phyloP scores from a whole-genome alignment of 2,888 invertebrate species.

The Acrocyrtus sp. region DNA sequence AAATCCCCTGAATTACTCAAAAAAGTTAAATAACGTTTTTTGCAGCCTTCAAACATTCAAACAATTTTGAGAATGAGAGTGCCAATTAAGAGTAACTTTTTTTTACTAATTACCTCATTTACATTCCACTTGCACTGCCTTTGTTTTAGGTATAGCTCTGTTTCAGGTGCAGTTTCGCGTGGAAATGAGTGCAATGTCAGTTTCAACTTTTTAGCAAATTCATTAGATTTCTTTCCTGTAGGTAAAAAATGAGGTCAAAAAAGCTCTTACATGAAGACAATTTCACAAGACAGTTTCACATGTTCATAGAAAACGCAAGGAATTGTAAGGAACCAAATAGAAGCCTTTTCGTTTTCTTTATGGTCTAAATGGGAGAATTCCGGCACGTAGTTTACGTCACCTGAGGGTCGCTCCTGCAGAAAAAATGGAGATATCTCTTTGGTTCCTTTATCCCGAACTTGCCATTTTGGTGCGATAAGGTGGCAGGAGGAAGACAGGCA shows the following conservation, averaged over 20 bases:
- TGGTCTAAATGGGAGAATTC: slow-evolving; percentile 12
- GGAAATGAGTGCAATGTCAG: too few relatives aligned
- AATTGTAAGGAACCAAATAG: not conserved
- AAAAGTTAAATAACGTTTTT: too few relatives aligned
- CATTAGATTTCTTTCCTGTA: too few relatives aligned
- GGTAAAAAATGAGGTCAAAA: slow-evolving; percentile 33
- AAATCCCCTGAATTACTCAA: too few relatives aligned
- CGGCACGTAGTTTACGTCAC: slow-evolving; percentile 7
- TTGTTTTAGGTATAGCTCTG: too few relatives aligned
- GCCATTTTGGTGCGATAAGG: not conserved
- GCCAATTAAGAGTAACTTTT: too few relatives aligned
- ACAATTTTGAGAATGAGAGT: too few relatives aligned
- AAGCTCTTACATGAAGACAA: slow-evolving; percentile 13
- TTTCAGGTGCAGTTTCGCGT: too few relatives aligned
- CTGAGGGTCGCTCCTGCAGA: not conserved
- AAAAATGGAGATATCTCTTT: not conserved
- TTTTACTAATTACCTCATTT: too few relatives aligned
- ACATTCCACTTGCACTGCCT: too few relatives aligned
- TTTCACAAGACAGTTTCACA: slow-evolving; percentile 26
- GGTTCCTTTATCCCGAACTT: not conserved
- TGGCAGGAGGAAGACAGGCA: not conserved
- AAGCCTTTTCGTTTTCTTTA: not conserved
- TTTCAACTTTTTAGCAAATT: too few relatives aligned
- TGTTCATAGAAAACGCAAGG: not conserved
- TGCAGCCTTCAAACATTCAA: too few relatives aligned